Base-by-base conservation (phyloP, 2,113 vertebrate genomes). In the Myxocyprinus asiaticus region DNA sequence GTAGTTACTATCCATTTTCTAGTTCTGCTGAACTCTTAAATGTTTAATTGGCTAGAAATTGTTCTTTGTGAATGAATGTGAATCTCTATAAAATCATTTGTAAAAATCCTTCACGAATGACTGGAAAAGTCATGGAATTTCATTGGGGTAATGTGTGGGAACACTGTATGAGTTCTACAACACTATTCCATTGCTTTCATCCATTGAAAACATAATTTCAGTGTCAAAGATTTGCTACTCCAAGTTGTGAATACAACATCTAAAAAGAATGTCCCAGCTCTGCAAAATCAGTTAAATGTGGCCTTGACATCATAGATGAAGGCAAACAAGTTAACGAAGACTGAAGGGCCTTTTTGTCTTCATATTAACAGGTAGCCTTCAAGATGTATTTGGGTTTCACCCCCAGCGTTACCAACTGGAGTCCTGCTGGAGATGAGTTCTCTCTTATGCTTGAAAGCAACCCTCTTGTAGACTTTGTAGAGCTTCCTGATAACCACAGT, bases 371-470 rank as follows among this genome's bases (percentile, higher is more conserved):
- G 98, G 94, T 97, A 77, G 97, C 96, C 0, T 99, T 99, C 86
- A 99, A 99, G 89, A 98, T 97, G 96, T 99, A 99, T 86, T 90
- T 99, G 88, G 98, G 98, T 81, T 91, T 96, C 89, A 99, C 97
- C 72, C 98, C 98, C 0, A 98, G 95, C 79, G 95, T 99, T 92
- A 99, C 97, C 87, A 99, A 99, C 87, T 99, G 98, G 98, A 99
- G 96, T 87, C 97, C 97, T 9, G 96, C 95, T 7, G 98, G 97
- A 0, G 98, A 99, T 0, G 98, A 99, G 81, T 99, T 99, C 92
- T 99, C 98, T 67, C 95, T 99, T 79, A 98, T 98, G 84, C 87
- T 99, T 75, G 98, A 99, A 90, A 98, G 94, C 84, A 99, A 99
- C 89, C 98, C 98, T 0, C 86, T 99, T 88, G 98, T 98, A 74